These are phyloP conservation scores for Lagria hirta DNA, from an alignment of 2,888 invertebrate species.

Conservation along the genomic window DNA sequence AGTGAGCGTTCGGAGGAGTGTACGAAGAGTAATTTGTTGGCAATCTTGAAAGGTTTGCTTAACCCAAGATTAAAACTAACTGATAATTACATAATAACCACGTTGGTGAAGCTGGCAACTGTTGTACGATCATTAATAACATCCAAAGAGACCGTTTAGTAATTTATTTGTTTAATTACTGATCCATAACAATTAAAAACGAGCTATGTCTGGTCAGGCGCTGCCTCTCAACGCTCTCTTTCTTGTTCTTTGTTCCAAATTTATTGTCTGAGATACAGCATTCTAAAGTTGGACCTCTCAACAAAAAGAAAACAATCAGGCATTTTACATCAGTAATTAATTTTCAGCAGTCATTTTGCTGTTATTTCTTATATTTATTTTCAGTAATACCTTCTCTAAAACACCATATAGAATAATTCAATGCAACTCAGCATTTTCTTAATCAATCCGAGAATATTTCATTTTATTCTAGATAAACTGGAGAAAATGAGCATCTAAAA, in stretches of 20 bases:
- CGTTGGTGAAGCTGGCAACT: constrained; percentile 52
- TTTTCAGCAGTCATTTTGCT: too few relatives aligned
- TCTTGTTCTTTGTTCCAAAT: constrained; percentile 2
- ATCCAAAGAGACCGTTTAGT: constrained; percentile 53
- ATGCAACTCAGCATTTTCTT: too few relatives aligned
- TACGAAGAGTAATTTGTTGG: constrained; percentile 55
- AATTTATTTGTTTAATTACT: constrained; percentile 58
- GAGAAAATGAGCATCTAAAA: too few relatives aligned
- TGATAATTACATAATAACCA: constrained; percentile 59
- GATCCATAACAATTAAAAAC: constrained; percentile 55
- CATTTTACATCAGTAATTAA: too few relatives aligned
- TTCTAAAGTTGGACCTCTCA: too few relatives aligned
- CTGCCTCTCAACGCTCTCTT: constrained; percentile 21
- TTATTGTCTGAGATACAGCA: too few relatives aligned
- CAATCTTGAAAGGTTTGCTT: constrained; percentile 57
- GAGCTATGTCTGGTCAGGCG: constrained; percentile 23
- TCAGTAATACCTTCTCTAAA: too few relatives aligned
- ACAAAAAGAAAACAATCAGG: too few relatives aligned
- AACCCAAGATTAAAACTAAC: constrained; percentile 58
- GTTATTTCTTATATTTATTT: too few relatives aligned
- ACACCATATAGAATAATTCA: too few relatives aligned
- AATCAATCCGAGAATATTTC: too few relatives aligned
- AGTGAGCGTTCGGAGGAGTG: constrained; percentile 35
- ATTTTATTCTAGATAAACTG: too few relatives aligned
- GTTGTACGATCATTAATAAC: constrained; percentile 55